phyloP scores from a whole-genome alignment of 2,797 vertebrate genomes.

The Poecilia gillii region DNA sequence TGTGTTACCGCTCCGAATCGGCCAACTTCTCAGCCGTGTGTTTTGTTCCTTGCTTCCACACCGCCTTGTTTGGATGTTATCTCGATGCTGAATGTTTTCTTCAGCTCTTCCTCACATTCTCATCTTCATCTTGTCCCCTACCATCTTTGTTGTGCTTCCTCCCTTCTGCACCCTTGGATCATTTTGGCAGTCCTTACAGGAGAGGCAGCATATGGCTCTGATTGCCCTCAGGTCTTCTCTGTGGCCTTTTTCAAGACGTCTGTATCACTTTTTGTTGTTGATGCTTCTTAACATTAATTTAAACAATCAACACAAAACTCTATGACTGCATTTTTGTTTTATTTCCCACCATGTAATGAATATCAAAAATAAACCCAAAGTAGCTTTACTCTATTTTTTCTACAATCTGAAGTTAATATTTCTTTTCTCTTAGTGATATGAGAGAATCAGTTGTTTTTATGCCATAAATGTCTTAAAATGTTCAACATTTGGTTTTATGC shows the following conservation, averaged over 20 bases:
- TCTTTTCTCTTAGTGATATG: neutral
- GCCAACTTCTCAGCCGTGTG: conserved; percentile 18
- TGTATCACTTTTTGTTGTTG: conserved; percentile 1
- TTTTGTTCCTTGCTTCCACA: conserved; percentile 17
- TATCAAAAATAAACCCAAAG: neutral
- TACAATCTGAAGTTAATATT: neutral
- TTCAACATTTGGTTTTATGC: neutral
- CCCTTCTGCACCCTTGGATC: conserved; percentile 32
- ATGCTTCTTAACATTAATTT: neutral
- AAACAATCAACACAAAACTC: neutral
- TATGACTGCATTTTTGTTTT: neutral
- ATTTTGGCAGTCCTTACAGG: conserved; percentile 52
- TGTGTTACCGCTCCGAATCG: conserved; percentile 53
- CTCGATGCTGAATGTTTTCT: conserved; percentile 26
- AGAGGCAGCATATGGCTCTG: conserved; percentile 63
- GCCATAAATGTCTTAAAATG: neutral
- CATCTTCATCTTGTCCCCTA: conserved; percentile 26
- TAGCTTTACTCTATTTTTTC: neutral
- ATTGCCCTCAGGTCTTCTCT: conserved; percentile 53
- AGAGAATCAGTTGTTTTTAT: conserved; percentile 6
- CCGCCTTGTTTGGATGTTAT: neutral
- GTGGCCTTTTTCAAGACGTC: conserved; percentile 35
- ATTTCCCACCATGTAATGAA: neutral
- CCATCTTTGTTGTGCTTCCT: conserved; percentile 41
- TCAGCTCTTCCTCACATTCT: conserved; percentile 16